Evolutionary conservation across 2,797 vertebrate species (phyloP).

Genomic region (Artibeus jamaicensis): DNA sequence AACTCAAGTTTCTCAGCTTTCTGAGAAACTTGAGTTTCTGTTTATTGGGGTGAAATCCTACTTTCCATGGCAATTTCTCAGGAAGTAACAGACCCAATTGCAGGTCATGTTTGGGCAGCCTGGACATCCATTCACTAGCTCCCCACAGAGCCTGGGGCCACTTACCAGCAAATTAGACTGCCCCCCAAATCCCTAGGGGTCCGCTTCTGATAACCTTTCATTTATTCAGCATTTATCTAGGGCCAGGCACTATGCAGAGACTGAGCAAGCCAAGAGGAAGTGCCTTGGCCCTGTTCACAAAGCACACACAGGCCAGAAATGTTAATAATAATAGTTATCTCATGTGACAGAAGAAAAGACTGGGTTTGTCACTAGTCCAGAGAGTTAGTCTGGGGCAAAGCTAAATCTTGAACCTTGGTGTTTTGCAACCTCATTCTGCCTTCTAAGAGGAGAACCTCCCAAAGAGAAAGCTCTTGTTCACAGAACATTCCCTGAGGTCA

Average conservation of each 20-base stretch:
- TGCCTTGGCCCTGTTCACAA: not conserved
- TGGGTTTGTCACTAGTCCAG: no score
- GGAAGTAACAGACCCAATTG: not conserved
- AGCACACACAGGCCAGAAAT: not conserved
- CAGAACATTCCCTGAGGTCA: not conserved
- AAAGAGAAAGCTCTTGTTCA: not conserved
- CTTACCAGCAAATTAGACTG: not conserved
- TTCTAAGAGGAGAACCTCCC: not conserved
- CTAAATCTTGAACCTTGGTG: not conserved
- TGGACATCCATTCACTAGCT: no score
- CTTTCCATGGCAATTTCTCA: not conserved
- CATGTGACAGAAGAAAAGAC: not conserved
- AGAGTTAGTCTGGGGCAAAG: not conserved
- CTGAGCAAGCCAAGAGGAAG: not conserved
- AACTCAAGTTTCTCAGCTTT: no score
- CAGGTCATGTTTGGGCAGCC: accelerated
- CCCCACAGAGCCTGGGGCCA: not conserved
- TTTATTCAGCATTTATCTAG: not conserved
- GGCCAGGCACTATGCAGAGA: not conserved
- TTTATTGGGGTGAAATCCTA: not conserved
- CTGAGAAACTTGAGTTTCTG: not conserved
- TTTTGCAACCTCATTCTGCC: not conserved
- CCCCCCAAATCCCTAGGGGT: not conserved
- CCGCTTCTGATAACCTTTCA: not conserved
- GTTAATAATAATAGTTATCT: accelerated